Conservation (phyloP, 2,888 invertebrate genomes). For the Vanessa cardui region DNA sequence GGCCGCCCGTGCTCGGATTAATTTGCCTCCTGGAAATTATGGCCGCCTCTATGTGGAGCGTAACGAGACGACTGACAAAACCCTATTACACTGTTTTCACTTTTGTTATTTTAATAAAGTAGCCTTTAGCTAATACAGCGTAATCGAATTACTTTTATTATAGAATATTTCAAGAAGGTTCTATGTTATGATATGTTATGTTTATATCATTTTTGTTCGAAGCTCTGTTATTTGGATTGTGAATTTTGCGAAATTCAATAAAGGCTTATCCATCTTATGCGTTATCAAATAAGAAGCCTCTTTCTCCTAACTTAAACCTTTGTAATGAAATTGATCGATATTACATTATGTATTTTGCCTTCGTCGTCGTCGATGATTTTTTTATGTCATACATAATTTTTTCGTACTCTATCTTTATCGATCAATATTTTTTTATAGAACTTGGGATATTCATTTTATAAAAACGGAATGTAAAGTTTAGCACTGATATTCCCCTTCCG, state of each 20-base stretch:
- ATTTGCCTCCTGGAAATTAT: conserved; percentile 81
- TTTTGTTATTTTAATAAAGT: conserved; percentile 26
- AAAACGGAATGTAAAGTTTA: too few relatives aligned
- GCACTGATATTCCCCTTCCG: too few relatives aligned
- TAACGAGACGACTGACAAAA: conserved; percentile 55
- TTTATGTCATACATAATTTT: not conserved
- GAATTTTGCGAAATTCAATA: conserved; percentile 8
- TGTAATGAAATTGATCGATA: conserved; percentile 44
- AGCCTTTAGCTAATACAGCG: conserved; percentile 8
- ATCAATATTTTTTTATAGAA: too few relatives aligned
- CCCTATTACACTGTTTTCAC: conserved; percentile 67
- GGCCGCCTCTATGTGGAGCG: conserved; percentile 63
- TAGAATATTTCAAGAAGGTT: not conserved
- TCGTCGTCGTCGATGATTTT: not conserved
- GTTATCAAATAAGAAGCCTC: conserved; percentile 5
- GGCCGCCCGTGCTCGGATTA: conserved; percentile 78
- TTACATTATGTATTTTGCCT: conserved; percentile 39
- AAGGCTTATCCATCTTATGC: conserved; percentile 11
- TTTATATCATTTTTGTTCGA: not conserved
- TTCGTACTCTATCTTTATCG: not conserved
- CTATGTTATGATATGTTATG: not conserved
- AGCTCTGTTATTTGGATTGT: conserved; percentile 10
- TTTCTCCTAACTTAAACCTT: conserved; percentile 36
- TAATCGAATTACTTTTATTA: not conserved
- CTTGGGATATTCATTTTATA: too few relatives aligned